These are phyloP conservation scores for Drosophila stalkeri DNA, from an alignment of 2,888 invertebrate species.

Conservation along the genomic window DNA sequence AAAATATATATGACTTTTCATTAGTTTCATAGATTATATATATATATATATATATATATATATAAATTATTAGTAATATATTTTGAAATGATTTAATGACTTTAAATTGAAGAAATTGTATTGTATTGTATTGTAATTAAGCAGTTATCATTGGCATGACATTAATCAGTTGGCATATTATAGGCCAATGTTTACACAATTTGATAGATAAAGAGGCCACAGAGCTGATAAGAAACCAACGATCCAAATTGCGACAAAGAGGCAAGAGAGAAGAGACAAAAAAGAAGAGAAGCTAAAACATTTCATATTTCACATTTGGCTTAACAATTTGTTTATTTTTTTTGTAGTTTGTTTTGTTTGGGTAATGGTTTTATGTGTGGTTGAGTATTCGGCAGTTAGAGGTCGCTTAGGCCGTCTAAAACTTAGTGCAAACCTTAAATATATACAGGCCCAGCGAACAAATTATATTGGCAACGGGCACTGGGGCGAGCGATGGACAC, in stretches of 20 bases:
- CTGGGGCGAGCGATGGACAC: neutral
- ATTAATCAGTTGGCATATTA: neutral
- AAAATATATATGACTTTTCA: too few relatives aligned
- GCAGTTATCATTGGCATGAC: neutral
- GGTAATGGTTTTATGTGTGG: slow-evolving; percentile 12
- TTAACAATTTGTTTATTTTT: slow-evolving; percentile 27
- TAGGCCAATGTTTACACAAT: neutral
- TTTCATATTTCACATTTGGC: slow-evolving; percentile 33
- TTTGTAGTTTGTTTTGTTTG: slow-evolving; percentile 10
- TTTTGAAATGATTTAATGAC: neutral
- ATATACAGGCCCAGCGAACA: slow-evolving; percentile 2
- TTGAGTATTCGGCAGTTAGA: slow-evolving; percentile 48
- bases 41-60: too few relatives aligned
- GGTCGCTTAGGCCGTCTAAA: slow-evolving; percentile 7
- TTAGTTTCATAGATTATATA: too few relatives aligned
- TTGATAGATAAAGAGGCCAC: neutral
- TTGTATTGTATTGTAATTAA: too few relatives aligned
- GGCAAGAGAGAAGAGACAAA: neutral
- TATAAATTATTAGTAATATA: too few relatives aligned
- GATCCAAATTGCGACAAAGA: neutral
- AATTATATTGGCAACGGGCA: neutral
- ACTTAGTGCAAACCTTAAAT: slow-evolving; percentile 11
- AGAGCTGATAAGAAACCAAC: neutral
- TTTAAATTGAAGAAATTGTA: neutral
- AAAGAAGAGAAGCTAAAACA: neutral